Conservation (phyloP, 2,113 vertebrate species). For the Rhinolophus ferrumequinum region DNA sequence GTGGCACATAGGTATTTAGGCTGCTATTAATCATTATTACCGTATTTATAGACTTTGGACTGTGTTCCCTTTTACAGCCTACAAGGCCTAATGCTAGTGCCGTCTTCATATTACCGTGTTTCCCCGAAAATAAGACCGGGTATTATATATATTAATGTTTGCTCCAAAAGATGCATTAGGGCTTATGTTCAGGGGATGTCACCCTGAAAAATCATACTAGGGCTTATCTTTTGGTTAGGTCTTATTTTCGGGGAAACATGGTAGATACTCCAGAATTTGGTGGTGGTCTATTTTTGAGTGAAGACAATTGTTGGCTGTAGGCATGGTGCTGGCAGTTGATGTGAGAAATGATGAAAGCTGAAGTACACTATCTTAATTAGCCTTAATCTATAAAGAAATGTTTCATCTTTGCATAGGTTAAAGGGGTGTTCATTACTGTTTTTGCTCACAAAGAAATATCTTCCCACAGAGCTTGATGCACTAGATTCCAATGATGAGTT, state of each 20-base stretch:
- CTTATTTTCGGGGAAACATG: no score
- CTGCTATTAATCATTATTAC: not conserved
- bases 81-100: not conserved
- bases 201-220: no score
- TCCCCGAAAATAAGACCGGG: no score
- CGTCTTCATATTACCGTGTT: not conserved
- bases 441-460: conserved; percentile 62
- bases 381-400: not conserved
- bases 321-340: not conserved
- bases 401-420: not conserved
- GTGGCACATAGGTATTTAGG: not conserved
- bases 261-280: not conserved
- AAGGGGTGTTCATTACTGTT: not conserved
- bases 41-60: not conserved
- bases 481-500: conserved; percentile 95
- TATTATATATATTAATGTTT: no score
- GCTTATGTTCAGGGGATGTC: no score
- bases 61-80: not conserved
- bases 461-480: conserved; percentile 92
- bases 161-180: no score
- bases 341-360: not conserved
- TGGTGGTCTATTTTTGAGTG: not conserved
- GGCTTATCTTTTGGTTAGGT: no score
- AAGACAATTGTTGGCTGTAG: not conserved
- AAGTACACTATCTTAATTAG: not conserved